Conservation (phyloP, 2,113 vertebrate genomes). For the Pterophyllum scalare region DNA sequence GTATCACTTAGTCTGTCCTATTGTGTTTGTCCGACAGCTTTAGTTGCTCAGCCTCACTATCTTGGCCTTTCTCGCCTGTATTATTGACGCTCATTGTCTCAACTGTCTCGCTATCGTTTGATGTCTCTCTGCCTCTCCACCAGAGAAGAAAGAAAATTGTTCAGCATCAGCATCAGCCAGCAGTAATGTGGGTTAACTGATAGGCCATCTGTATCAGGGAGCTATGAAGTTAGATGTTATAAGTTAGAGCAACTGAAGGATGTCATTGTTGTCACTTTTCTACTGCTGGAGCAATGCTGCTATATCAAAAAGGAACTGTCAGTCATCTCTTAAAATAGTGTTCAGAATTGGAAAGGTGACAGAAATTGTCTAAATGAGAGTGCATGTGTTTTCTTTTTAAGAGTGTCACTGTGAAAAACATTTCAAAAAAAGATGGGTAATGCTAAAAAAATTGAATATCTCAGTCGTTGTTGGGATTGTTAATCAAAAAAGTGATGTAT, state of each 20-base stretch:
- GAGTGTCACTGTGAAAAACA: background rate
- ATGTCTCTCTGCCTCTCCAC: background rate
- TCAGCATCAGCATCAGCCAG: background rate
- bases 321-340: background rate
- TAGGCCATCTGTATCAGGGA: slow-evolving; percentile 18
- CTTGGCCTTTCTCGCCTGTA: background rate
- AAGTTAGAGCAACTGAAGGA: background rate
- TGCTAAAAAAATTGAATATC: too few species aligned
- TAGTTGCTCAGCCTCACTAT: accelerated
- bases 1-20: background rate
- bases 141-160: background rate
- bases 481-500: too few species aligned
- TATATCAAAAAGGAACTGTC: background rate
- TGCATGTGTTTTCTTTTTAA: background rate
- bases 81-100: background rate
- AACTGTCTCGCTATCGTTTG: background rate
- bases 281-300: background rate
- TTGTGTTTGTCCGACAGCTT: background rate
- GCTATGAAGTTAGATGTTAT: slow-evolving; percentile 1
- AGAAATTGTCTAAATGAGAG: background rate
- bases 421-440: background rate
- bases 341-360: background rate
- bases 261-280: slow-evolving; percentile 7
- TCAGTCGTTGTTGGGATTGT: too few species aligned
- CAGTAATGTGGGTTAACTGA: background rate